Base-by-base conservation (phyloP, 2,113 vertebrate species). In the Centropus bengalensis region DNA sequence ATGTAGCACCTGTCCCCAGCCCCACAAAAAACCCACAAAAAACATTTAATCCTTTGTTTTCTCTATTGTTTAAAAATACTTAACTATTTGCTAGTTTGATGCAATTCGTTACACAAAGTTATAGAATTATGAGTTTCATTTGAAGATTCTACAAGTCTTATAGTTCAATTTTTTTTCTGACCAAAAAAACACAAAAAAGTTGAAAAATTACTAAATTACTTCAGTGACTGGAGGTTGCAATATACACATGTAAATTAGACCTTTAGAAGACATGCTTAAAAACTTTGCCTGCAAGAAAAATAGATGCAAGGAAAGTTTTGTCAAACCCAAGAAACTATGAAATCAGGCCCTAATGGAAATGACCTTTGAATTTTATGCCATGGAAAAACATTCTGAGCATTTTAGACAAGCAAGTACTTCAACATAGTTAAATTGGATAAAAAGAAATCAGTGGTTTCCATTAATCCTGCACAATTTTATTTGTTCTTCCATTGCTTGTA, bases 1-100 rank as follows among this genome's bases (percentile, higher is more conserved):
- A 98, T 82, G 92, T 99, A 99, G 98, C 99, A 99, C 99, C 99
- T 99, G 94, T 56, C 71, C 88, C 92, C 92, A 5, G 8, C n/a
- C 12, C 58, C 92, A 70, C 73, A 89, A 76, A 88, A 96, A 33
- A 94, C n/a, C n/a, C n/a, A n/a, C n/a, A n/a, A n/a, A 71, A 90
- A 86, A 88, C 52, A 96, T 88, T 96, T 91, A 95, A 87, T 95
- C n/a, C 60, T 49, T 21, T 93, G 68, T 51, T 80, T 84, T 88
- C 68, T 1, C 23, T 75, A 16, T 38, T 69, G 33, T 69, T 93
- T 73, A 58, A 55, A 88, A 79, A 62, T 54, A 12, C 51, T 82
- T 30, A 78, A 59, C 26, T 60, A 73, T 47, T 89, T 82, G 18
- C 30, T 78, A 45, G 12, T 69, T 91, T 74, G 51, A 81, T 6